A percentile compares a stretch with the other conserved stretches of the same genome.
Evolutionary conservation across 1,140 invertebrate species (phyloP).

Genomic region (Drosophila eugracilis): DNA sequence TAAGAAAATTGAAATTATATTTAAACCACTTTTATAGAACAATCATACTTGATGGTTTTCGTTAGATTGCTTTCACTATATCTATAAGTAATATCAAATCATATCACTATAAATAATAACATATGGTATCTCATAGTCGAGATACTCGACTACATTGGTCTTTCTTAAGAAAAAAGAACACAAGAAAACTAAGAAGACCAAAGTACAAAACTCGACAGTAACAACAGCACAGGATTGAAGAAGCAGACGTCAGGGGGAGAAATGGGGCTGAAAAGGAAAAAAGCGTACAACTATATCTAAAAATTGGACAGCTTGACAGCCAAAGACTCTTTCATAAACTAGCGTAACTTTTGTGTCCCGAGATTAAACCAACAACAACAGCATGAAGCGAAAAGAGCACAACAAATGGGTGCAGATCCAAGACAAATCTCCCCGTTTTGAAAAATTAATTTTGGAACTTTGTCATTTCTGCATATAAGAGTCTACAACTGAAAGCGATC

Average conservation of each 20-base stretch:
- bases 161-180: background rate
- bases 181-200: background rate
- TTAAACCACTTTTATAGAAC: too few relatives aligned
- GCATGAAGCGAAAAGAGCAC: background rate
- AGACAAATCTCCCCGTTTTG: background rate
- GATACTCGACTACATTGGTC: background rate
- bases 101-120: too few relatives aligned
- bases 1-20: too few relatives aligned
- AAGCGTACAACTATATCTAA: conserved; percentile 7
- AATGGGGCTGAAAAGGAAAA: background rate
- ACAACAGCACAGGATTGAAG: background rate
- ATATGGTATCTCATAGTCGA: background rate
- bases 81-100: too few relatives aligned
- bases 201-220: conserved; percentile 4
- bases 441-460: too few relatives aligned
- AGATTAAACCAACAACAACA: background rate
- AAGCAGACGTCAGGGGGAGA: background rate
- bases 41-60: too few relatives aligned
- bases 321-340: conserved; percentile 5
- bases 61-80: too few relatives aligned
- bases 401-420: background rate
- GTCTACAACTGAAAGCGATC: too few relatives aligned
- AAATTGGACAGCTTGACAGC: conserved; percentile 12
- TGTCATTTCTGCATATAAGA: too few relatives aligned
- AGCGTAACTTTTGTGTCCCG: conserved; percentile 3